Percentiles rank a stretch among this genome's conserved stretches.
phyloP scores from a whole-genome alignment of 2,113 vertebrate genomes.

The Callocephalon fimbriatum region DNA sequence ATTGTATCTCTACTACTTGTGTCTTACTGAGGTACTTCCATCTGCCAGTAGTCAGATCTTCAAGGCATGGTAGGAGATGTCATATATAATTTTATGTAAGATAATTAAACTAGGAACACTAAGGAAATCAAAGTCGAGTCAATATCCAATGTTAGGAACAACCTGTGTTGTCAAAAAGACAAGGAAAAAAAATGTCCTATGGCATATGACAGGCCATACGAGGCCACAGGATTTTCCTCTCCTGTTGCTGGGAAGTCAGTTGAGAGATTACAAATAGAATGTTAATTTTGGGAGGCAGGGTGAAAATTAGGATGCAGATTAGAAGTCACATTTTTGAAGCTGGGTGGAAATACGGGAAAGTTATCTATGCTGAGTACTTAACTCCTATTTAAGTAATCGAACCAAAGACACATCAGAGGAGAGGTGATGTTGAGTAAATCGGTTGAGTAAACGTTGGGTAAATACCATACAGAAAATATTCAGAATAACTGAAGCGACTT shows the following conservation, averaged over 20 bases:
- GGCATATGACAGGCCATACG: background rate
- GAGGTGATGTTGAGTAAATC: background rate
- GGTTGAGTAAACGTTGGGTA: too few species aligned
- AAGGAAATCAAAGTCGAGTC: background rate
- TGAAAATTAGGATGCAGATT: background rate
- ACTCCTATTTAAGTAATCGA: background rate
- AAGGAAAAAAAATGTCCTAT: background rate
- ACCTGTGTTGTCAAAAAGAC: background rate
- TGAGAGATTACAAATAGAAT: background rate
- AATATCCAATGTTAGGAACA: background rate
- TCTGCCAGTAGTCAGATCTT: background rate
- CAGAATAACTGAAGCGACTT: background rate
- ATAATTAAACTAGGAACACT: background rate
- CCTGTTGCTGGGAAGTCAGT: background rate
- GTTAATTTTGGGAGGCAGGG: background rate
- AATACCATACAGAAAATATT: background rate
- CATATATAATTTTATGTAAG: background rate
- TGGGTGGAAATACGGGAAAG: background rate
- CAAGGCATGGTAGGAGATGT: background rate
- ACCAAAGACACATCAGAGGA: background rate
- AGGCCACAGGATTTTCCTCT: background rate
- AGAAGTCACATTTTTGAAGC: background rate
- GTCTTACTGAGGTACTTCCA: background rate
- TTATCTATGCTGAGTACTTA: background rate
- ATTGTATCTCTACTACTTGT: background rate